Percentiles rank a stretch among this genome's conserved stretches.
phyloP scores from a whole-genome alignment of 2,113 vertebrate species.

The Erinaceus europaeus region DNA sequence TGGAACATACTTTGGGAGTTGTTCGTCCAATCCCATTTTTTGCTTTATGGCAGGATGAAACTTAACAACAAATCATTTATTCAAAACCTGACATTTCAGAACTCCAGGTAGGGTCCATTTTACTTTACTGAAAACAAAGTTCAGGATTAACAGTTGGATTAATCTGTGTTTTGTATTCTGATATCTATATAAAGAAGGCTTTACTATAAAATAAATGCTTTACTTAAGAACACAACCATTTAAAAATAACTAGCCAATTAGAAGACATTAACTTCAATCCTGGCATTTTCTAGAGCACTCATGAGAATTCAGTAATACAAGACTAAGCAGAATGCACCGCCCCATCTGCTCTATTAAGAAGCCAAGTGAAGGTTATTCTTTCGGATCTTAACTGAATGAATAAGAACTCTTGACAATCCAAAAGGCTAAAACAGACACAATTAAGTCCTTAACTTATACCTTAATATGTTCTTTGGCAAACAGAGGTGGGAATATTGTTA shows the following conservation, averaged over 20 bases:
- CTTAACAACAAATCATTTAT: neutral
- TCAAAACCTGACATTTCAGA: neutral
- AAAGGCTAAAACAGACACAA: slow-evolving; percentile 9
- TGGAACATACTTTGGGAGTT: neutral
- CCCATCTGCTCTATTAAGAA: neutral
- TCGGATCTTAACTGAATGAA: neutral
- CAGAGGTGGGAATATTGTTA: neutral
- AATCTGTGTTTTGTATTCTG: slow-evolving; percentile 1
- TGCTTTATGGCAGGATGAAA: neutral
- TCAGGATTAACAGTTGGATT: neutral
- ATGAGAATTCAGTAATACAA: neutral
- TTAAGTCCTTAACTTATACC: slow-evolving; percentile 15
- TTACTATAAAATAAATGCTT: neutral
- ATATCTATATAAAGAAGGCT: neutral
- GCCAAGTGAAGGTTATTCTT: neutral
- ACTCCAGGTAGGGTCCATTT: neutral
- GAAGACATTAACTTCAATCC: slow-evolving; percentile 23
- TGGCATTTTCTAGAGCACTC: neutral
- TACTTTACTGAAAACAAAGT: slow-evolving; percentile 39
- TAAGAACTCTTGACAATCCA: neutral
- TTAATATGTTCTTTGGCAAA: neutral
- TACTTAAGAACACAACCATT: neutral
- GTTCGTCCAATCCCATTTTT: neutral
- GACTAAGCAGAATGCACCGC: neutral
- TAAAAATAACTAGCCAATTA: neutral